Percentiles rank a stretch among this genome's conserved stretches.
These are phyloP conservation scores for Rhabdophis nuchalis DNA, from an alignment of 2,797 vertebrate species.

Conservation along the genomic window DNA sequence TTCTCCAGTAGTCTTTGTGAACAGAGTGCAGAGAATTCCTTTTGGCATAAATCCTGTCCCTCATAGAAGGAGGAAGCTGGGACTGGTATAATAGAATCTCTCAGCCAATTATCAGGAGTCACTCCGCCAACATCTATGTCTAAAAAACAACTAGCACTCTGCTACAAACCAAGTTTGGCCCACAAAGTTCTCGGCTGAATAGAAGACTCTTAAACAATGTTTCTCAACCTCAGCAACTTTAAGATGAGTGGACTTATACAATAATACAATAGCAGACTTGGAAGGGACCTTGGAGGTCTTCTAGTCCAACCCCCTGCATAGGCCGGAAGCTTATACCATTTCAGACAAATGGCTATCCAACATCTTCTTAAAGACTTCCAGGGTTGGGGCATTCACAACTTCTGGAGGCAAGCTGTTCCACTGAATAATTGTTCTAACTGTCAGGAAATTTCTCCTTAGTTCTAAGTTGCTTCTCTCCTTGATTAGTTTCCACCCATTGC, in stretches of 20 bases:
- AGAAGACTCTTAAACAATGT: background rate
- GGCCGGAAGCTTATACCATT: too few species aligned
- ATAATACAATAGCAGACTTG: too few species aligned
- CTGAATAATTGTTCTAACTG: too few species aligned
- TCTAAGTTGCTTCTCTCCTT: too few species aligned
- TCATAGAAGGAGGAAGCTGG: background rate
- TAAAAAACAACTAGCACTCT: background rate
- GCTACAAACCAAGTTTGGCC: background rate
- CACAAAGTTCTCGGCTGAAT: background rate
- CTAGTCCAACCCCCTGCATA: too few species aligned
- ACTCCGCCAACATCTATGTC: background rate
- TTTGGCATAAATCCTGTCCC: background rate
- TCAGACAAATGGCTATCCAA: too few species aligned
- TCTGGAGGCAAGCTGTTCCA: too few species aligned
- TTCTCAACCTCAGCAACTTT: background rate
- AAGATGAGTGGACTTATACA: background rate
- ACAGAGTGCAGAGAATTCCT: background rate
- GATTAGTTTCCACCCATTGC: too few species aligned
- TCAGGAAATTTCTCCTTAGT: too few species aligned
- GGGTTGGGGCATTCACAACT: too few species aligned
- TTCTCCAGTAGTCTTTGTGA: background rate
- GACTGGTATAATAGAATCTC: background rate
- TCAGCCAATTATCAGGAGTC: background rate
- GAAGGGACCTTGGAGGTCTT: too few species aligned
- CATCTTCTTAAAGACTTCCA: too few species aligned